Evolutionary conservation across 2,113 vertebrate species (phyloP), one percentile per base, ranked within the genome.

Genomic region (Alouatta palliata): DNA sequence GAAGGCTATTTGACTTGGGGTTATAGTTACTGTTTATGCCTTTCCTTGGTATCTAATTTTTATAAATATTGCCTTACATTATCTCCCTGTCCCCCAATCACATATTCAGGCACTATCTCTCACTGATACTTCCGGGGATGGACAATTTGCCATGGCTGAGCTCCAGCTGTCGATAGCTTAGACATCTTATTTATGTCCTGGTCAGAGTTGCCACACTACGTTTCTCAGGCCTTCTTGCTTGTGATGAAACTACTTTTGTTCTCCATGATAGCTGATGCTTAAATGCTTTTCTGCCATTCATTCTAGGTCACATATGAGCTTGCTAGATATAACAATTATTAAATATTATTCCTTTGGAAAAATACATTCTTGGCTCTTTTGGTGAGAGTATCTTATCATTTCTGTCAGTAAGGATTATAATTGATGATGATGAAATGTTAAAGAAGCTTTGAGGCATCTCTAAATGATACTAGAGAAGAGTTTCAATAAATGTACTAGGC

Each of bases 281-380:
- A 85, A 43, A 37, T 94, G 6, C 43, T 90, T 83, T 89, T 58
- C 87, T 94, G 35, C 54, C 56, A 76, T 84, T 86, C 14, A 58
- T 92, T 97, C 61, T 92, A 0, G 79, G 64, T 96, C 77, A 1
- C 8, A 21, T 85, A 88, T 64, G 21, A 94, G 16, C 12, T 16
- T 19, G 83, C 23, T 73, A 58, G 77, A 52, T 25, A 35, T 75
- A 83, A 79, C 32, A 92, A 71, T 52, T 20, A 27, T 64, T 88
- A 35, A 40, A 71, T 80, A 66, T 85, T n/a, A 47, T 85, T 91
- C 83, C 66, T 93, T 94, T 95, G 49, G 37, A 94, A 95, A 90
- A 93, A 45, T 89, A 23, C 83, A 49, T 86, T 86, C 79, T 37
- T 96, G 25, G 21, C 40, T 77, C 45, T 94, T 95, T 61, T 75